Percentiles rank a stretch among this genome's conserved stretches.
These are phyloP conservation scores for Molossus molossus DNA, from an alignment of 2,797 vertebrate species.

Conservation along the genomic window DNA sequence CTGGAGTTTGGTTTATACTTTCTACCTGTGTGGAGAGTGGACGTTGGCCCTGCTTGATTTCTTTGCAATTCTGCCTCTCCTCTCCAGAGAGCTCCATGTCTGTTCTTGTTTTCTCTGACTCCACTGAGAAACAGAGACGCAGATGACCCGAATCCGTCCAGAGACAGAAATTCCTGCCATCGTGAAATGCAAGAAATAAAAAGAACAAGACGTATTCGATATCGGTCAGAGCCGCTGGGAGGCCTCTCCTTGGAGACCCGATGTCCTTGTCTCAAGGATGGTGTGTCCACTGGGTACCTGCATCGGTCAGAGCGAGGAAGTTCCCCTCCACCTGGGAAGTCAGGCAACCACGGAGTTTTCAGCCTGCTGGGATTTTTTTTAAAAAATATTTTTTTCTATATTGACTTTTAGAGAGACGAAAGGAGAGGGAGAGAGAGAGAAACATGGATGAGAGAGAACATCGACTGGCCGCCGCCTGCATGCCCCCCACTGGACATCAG, in stretches of 20 bases:
- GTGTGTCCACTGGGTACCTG: neutral
- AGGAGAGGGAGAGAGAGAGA: no score
- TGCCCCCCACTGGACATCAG: no score
- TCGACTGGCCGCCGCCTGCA: no score
- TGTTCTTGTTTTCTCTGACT: no score
- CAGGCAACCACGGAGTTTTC: no score
- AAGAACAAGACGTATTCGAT: accelerated
- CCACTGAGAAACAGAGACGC: neutral
- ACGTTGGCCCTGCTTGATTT: neutral
- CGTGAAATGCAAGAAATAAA: neutral
- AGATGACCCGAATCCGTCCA: neutral
- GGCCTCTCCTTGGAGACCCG: no score
- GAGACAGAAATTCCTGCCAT: neutral
- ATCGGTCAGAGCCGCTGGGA: neutral
- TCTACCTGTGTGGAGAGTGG: neutral
- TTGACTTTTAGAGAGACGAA: no score
- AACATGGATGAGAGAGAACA: no score
- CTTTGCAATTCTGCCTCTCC: neutral
- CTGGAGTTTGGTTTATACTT: neutral
- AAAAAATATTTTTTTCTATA: no score
- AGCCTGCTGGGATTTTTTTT: no score
- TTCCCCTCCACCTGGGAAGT: neutral
- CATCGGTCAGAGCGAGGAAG: neutral
- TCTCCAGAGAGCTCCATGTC: neutral
- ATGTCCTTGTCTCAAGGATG: neutral